Base-by-base conservation (phyloP, 2,888 invertebrate genomes). In the Thereva unica region DNA sequence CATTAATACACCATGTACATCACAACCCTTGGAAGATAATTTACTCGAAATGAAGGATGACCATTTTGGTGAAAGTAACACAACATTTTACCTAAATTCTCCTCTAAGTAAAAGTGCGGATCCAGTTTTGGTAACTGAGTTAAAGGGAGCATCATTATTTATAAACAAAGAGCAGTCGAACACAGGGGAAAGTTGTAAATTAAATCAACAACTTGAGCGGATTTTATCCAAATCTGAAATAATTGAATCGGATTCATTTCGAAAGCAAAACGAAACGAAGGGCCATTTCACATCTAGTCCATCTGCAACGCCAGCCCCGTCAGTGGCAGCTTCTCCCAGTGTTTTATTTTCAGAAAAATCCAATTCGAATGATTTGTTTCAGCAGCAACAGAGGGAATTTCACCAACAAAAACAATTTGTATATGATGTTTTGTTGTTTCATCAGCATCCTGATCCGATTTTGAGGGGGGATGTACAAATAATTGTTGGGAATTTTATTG, bases 41-140 rank as follows among this genome's bases (percentile, higher is more conserved):
- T 55, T 75, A 74, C 78, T 87, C 57, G 86, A 86, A 72, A 87
- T 87, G 76, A 87, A 86, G 72, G 86, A 86, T 70, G 86, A 87
- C 73, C 86, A 87, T 74, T 87, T 87, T 71, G 87, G 86, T 0
- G 85, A 85, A 72, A 77, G 78, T 67, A 77, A 77, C 10, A 77
- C 75, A n/a, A 75, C 76, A 45, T 76, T 75, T 70, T 72, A 76
- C 68, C 74, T 75, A 4, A 56, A 56, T 61, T 68, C 70, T 41
- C 75, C 75, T 3, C 64, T 78, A 3, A 78, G 75, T 57, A 77
- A 76, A 57, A 81, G 80, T 69, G 77, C 75, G 0, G 80, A 80
- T 70, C 75, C 78, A 1, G 71, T 75, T 3, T 70, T 79, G 47
- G 68, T 70, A 4, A 49, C 61, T 10, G 61, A 9, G 49, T 38